Percentiles rank a stretch among this genome's conserved stretches.
Conservation (phyloP, 53 echinoderm and acorn worm genomes). For the Arbacia lixula region DNA sequence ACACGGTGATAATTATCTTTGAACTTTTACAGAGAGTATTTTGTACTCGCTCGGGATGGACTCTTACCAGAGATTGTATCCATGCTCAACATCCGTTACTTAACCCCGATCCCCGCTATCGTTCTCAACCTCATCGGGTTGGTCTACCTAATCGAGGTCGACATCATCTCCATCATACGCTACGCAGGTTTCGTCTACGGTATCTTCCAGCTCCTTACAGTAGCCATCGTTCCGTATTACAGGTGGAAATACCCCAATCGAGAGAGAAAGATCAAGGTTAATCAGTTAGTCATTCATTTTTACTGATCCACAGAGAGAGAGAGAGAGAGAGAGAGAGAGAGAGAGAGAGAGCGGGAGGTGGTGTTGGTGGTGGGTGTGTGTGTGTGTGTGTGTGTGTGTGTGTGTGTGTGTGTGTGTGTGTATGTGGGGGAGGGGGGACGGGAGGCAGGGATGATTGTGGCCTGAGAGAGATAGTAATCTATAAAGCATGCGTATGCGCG, state of each 20-base stretch:
- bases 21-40: constrained; percentile 56
- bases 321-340: too few relatives aligned
- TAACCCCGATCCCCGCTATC: constrained; percentile 63
- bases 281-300: not conserved
- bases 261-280: constrained; percentile 5
- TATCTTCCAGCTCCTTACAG: constrained; percentile 25
- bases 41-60: constrained; percentile 62
- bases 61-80: constrained; percentile 65
- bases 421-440: too few relatives aligned
- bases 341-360: too few relatives aligned
- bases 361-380: too few relatives aligned
- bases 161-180: constrained; percentile 18
- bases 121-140: constrained; percentile 35
- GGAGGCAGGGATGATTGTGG: too few relatives aligned
- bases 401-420: too few relatives aligned
- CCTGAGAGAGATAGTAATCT: too few relatives aligned
- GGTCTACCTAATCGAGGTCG: constrained; percentile 37
- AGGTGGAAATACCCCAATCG: constrained; percentile 31
- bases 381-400: too few relatives aligned
- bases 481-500: too few relatives aligned
- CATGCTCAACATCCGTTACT: constrained; percentile 57
- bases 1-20: too few relatives aligned
- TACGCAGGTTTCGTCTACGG: constrained; percentile 21
- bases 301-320: not conserved
- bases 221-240: constrained; percentile 27